These are phyloP conservation scores for Sycophila sp. DNA, from an alignment of 1,140 invertebrate genomes.

Conservation along the genomic window DNA sequence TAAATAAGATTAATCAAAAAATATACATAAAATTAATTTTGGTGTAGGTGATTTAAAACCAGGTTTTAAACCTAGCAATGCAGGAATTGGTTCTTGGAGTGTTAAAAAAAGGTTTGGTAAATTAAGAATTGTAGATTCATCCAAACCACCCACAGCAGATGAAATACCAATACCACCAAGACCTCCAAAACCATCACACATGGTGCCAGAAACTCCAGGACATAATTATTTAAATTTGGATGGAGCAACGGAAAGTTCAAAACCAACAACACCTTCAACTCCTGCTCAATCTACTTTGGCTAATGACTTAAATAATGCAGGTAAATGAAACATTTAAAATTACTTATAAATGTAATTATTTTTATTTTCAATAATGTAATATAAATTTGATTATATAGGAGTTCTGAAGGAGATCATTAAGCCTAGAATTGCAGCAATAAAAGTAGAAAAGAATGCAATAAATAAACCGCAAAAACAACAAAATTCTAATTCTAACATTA, in stretches of 20 bases:
- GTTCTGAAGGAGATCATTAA: not conserved
- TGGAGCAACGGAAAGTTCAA: constrained; percentile 59
- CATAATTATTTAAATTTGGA: constrained; percentile 70
- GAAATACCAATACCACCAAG: constrained; percentile 72
- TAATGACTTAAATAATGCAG: constrained; percentile 75
- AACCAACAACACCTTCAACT: constrained; percentile 43
- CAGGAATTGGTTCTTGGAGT: constrained; percentile 70
- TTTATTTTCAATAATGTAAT: not conserved
- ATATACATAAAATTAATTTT: constrained; percentile 9
- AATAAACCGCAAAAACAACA: constrained; percentile 68
- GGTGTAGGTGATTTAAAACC: constrained; percentile 57
- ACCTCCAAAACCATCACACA: constrained; percentile 80
- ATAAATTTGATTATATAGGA: no score
- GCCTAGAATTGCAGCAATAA: constrained; percentile 55
- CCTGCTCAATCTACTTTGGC: constrained; percentile 55
- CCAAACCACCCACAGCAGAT: constrained; percentile 44
- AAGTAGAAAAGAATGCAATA: constrained; percentile 46
- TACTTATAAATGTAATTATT: not conserved
- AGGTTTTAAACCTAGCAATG: constrained; percentile 68
- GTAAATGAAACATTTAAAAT: not conserved
- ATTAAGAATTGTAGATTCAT: constrained; percentile 61
- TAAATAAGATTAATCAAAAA: not conserved
- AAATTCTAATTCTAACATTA: constrained; percentile 77
- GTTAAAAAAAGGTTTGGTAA: constrained; percentile 70
- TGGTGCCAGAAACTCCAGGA: constrained; percentile 61